A percentile compares a stretch with the other conserved stretches of the same genome.
These are phyloP conservation scores for Amaurobius ferox DNA, from an alignment of 2,888 invertebrate genomes.

Conservation along the genomic window DNA sequence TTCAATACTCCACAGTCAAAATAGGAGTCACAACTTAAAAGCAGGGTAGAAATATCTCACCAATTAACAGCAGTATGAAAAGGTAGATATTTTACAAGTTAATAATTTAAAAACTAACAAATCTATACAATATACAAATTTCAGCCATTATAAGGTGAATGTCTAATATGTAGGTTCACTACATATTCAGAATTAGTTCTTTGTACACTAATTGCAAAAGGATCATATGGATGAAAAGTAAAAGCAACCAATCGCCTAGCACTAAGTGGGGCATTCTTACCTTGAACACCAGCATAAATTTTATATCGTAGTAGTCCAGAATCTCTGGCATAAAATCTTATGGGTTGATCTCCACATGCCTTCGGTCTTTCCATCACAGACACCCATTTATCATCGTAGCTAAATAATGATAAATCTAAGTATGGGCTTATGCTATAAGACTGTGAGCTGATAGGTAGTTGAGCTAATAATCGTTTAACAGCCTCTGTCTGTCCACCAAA, in stretches of 20 bases:
- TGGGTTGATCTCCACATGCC: conserved; percentile 93
- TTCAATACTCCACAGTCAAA: no score
- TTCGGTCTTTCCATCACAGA: conserved; percentile 97
- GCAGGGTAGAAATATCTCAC: no score
- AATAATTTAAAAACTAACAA: no score
- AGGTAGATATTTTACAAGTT: no score
- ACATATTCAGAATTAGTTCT: conserved; percentile 94
- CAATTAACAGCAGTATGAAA: no score
- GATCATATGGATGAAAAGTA: conserved; percentile 96
- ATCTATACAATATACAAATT: neutral
- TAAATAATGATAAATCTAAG: conserved; percentile 92
- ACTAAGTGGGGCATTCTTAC: conserved; percentile 82
- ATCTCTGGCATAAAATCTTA: conserved; percentile 93
- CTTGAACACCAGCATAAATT: conserved; percentile 83
- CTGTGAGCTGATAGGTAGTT: conserved; percentile 95
- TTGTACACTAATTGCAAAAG: conserved; percentile 96
- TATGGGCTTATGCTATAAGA: conserved; percentile 95
- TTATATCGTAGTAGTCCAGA: conserved; percentile 83
- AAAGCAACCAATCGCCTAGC: conserved; percentile 91
- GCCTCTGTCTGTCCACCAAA: conserved; percentile 94
- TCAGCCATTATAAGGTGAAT: conserved; percentile 75
- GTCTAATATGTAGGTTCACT: conserved; percentile 94
- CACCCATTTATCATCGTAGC: conserved; percentile 97
- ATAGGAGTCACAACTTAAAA: no score
- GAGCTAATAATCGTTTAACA: conserved; percentile 90